Base-by-base conservation (phyloP, 2,888 invertebrate genomes). In the Trichogramma evanescens region DNA sequence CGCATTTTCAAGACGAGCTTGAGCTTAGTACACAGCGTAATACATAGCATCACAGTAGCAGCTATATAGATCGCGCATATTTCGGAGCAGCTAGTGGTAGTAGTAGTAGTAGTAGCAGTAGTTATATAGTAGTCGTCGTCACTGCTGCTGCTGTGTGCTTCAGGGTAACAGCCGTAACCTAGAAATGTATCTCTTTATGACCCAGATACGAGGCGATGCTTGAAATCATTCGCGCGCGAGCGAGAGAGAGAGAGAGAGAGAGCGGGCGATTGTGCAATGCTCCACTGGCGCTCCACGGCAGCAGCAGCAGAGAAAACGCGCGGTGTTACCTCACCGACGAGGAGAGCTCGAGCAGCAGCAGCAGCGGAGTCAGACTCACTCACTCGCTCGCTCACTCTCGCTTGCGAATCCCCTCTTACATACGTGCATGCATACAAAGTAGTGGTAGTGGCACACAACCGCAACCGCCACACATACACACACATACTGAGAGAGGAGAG, bases 131-230 rank as follows among this genome's bases (percentile, higher is more conserved):
- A 26, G 26, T 26, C 26, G 26, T 26, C 26, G 26, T 26, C 26
- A 26, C 26, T 26, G 3, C 26, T 26, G 26, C 26, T 26, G 26
- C 26, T 26, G 26, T 26, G 26, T 70, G 73, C 71, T 74, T 76
- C 72, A 69, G 74, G 73, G 71, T 73, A 75, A 74, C 74, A 73
- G 75, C 74, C 73, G 74, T 78, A 78, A 78, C 77, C 77, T 75
- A 78, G 77, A 78, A 77, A 77, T 76, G 75, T 77, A 75, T 76
- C 77, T 75, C 73, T 75, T 74, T 77, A 74, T 77, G 77, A 77
- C 77, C 77, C 70, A 78, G 77, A 77, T 78, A 77, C 77, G 77
- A 78, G 76, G 76, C 77, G 77, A 77, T 77, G 77, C 77, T 78
- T 78, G 77, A 78, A 78, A 78, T 78, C 77, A 77, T 78, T 77